Conservation (phyloP, 2,797 vertebrate species). For the Pogoniulus pusillus region DNA sequence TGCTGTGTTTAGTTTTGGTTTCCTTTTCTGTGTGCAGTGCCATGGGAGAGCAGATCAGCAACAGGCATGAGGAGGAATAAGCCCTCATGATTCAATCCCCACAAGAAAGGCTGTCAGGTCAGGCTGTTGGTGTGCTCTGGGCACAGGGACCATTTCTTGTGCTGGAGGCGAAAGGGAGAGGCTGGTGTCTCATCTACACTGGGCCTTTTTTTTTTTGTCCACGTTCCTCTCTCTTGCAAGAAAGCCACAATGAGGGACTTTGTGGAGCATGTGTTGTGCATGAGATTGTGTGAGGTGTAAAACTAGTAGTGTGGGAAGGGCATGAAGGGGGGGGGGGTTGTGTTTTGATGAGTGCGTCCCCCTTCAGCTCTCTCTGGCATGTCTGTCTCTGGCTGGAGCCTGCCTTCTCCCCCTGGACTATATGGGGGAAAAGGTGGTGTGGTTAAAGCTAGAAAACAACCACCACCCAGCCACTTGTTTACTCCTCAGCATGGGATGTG, state of each 20-base stretch:
- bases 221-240: not conserved
- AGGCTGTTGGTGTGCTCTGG: not conserved
- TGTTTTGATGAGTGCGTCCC: not conserved
- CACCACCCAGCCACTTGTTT: not conserved
- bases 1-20: not conserved
- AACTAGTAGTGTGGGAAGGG: not conserved
- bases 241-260: fast-evolving
- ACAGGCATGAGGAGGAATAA: not conserved
- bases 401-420: not conserved
- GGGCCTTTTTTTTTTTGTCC: not conserved
- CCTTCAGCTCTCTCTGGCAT: fast-evolving
- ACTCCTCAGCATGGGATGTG: not conserved
- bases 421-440: not conserved
- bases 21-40: fast-evolving
- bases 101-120: fast-evolving
- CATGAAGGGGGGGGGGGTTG: not conserved
- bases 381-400: not conserved
- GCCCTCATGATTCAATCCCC: not conserved
- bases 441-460: not conserved
- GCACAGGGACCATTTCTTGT: fast-evolving
- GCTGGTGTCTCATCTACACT: fast-evolving
- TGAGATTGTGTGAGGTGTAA: not conserved
- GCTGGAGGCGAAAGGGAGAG: not conserved
- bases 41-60: fast-evolving
- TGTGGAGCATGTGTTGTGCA: too few species aligned